These are phyloP conservation scores for Aphelinus atriplicis DNA, from an alignment of 1,140 invertebrate genomes.

Conservation along the genomic window DNA sequence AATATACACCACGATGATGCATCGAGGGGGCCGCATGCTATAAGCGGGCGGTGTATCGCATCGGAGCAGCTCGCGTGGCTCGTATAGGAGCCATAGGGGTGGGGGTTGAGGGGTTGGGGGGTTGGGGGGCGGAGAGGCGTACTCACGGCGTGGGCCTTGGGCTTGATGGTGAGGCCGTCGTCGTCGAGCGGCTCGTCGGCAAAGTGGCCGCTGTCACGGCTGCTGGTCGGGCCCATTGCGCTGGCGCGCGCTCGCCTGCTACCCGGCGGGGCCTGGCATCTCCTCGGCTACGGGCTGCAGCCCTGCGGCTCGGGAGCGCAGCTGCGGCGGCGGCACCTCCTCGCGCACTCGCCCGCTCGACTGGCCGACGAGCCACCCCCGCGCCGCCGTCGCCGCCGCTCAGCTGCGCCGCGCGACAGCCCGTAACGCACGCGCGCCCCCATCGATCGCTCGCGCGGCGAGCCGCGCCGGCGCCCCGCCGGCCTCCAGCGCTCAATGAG, in stretches of 20 bases:
- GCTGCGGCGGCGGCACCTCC: neutral
- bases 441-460: neutral
- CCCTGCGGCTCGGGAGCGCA: neutral
- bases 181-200: slow-evolving; percentile 60
- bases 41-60: neutral
- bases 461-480: slow-evolving; percentile 11
- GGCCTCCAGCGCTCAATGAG: slow-evolving; percentile 4
- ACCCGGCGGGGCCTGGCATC: too few species aligned
- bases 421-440: too few species aligned
- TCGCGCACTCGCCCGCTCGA: slow-evolving; percentile 4
- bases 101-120: slow-evolving; percentile 8
- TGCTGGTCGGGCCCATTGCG: slow-evolving; percentile 60
- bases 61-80: neutral
- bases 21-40: too few species aligned
- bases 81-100: slow-evolving; percentile 3
- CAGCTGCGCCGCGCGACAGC: neutral
- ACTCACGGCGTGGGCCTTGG: slow-evolving; percentile 55
- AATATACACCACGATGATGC: too few species aligned
- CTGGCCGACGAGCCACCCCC: slow-evolving; percentile 20
- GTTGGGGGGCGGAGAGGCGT: neutral
- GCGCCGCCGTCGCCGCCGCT: neutral
- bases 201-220: slow-evolving; percentile 58
- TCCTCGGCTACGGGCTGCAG: neutral
- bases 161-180: slow-evolving; percentile 59
- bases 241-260: slow-evolving; percentile 40